Evolutionary conservation across 2,113 vertebrate genomes (phyloP).

Genomic region (Semnornis frantzii): DNA sequence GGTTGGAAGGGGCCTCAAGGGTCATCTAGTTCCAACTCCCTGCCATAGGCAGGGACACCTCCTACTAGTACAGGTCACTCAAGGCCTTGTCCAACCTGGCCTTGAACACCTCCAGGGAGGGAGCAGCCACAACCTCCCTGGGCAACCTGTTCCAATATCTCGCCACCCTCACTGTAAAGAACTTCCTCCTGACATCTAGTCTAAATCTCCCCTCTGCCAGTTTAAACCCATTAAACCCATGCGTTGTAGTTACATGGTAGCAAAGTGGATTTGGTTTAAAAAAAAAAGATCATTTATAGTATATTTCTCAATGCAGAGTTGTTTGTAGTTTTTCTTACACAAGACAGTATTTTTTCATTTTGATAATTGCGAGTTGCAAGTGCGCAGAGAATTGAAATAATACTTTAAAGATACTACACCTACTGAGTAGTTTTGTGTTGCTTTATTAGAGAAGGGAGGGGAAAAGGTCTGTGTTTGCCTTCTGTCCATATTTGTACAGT

Average conservation of each 20-base stretch:
- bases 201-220: too few species aligned
- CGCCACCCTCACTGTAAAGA: too few species aligned
- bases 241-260: background rate
- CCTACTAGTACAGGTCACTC: too few species aligned
- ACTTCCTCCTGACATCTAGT: too few species aligned
- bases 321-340: background rate
- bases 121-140: too few species aligned
- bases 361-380: background rate
- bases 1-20: too few species aligned
- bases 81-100: too few species aligned
- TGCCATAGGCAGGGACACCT: too few species aligned
- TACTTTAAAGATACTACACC: background rate
- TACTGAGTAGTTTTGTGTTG: background rate
- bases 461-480: background rate
- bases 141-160: too few species aligned
- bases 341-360: background rate
- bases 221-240: too few species aligned
- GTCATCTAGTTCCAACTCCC: too few species aligned
- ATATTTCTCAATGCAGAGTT: background rate
- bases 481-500: background rate
- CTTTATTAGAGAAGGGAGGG: background rate
- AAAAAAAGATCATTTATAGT: background rate
- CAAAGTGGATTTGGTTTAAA: background rate
- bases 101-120: too few species aligned
- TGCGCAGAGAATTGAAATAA: background rate